Base-by-base conservation (phyloP, 2,888 invertebrate species). In the Liopterus haemorrhoidalis region DNA sequence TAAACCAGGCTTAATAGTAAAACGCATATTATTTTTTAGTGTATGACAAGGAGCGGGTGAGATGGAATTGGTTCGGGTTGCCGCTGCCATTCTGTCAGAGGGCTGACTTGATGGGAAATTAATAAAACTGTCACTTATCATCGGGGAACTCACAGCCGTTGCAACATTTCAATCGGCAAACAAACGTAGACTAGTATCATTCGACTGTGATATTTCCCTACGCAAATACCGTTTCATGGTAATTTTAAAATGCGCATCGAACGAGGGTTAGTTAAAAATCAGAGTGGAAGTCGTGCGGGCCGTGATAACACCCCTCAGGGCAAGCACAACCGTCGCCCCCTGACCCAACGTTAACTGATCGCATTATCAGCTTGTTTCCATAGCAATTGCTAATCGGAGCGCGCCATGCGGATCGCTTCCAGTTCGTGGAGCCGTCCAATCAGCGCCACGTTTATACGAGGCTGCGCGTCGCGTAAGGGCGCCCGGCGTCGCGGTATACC, bases 101-200 rank as follows among this genome's bases (percentile, higher is more conserved):
- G 53, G 48, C 52, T 49, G 54, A 55, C 56, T 68, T 67, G 70
- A 74, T 72, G 74, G 72, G 73, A 79, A 81, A 81, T 81, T 81
- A 81, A 81, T 81, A 81, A 80, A 80, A 78, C 78, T 79, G 81
- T 80, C 80, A 79, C 77, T 79, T 76, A 74, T 75, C 73, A 71
- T 71, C 66, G 67, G 60, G 57, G 30, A 39, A 21, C 47, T 53
- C 53, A 57, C 56, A 54, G 59, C 63, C 61, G 57, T 60, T 57
- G 58, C 57, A 71, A 70, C 70, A 66, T 68, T 70, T 70, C 70
- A 70, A 70, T 70, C 68, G 61, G 59, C 58, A 59, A 59, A 59
- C 57, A 50, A 49, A 36, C 49, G 50, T 32, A 43, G 43, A 19
- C 18, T 18, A 20, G 9, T 39, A 20, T 35, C 49, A 43, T 47